Percentiles rank a stretch among this genome's conserved stretches.
phyloP scores from a whole-genome alignment of 53 echinoderm and acorn worm genomes.

The Glandiceps talaboti region DNA sequence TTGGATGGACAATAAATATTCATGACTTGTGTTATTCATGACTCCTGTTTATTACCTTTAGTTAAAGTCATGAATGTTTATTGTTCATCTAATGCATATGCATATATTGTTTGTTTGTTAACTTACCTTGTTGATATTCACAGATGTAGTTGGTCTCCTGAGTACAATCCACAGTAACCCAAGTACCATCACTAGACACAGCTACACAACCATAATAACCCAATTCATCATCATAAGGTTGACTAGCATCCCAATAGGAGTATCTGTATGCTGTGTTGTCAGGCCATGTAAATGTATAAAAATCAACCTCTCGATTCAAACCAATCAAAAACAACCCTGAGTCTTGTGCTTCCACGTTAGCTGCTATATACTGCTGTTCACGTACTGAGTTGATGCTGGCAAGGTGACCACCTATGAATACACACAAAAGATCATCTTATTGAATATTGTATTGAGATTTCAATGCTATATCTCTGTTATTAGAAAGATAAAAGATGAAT shows the following conservation, averaged over 20 bases:
- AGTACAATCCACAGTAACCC: conserved; percentile 47
- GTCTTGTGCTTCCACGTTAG: conserved; percentile 39
- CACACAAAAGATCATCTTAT: no score
- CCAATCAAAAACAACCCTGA: conserved; percentile 45
- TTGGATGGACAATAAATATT: no score
- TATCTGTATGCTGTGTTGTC: conserved; percentile 44
- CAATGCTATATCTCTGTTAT: no score
- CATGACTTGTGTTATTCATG: no score
- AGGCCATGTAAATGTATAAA: conserved; percentile 38
- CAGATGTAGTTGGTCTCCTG: conserved; percentile 42
- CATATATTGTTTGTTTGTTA: not conserved
- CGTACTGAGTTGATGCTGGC: conserved; percentile 39
- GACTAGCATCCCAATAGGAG: conserved; percentile 30
- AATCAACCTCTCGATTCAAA: conserved; percentile 40
- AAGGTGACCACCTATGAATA: conserved; percentile 44
- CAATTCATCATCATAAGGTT: conserved; percentile 35
- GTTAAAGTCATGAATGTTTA: no score
- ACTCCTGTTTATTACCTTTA: no score
- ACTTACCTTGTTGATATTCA: conserved; percentile 65
- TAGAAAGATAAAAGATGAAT: no score
- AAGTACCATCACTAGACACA: conserved; percentile 37
- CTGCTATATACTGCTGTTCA: conserved; percentile 48
- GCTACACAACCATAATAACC: conserved; percentile 38
- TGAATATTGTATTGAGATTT: no score
- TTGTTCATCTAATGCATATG: no score